phyloP scores from a whole-genome alignment of 2,888 invertebrate genomes.

The Drosophila eohydei region DNA sequence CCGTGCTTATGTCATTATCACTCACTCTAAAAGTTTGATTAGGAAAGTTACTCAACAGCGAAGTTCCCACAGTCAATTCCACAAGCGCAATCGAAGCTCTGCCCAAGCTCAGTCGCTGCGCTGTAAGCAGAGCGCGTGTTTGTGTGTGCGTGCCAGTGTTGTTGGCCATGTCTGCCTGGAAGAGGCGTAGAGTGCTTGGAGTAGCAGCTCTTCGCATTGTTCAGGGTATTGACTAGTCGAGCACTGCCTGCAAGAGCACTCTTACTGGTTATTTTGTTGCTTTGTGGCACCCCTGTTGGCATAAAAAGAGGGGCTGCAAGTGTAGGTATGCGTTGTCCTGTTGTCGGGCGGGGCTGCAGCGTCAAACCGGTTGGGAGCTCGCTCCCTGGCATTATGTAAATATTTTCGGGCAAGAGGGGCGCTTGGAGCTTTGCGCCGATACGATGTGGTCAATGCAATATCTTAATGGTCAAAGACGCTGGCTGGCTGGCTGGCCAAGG shows the following conservation, averaged over 20 bases:
- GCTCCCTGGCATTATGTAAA: slow-evolving; percentile 43
- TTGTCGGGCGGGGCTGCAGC: background rate
- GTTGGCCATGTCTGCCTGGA: too few species aligned
- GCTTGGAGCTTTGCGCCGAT: slow-evolving; percentile 29
- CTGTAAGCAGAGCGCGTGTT: too few species aligned
- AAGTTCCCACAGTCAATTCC: too few species aligned
- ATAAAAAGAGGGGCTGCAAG: slow-evolving; percentile 20
- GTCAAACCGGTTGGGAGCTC: slow-evolving; percentile 30
- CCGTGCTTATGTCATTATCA: too few species aligned
- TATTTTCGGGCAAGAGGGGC: slow-evolving; percentile 10
- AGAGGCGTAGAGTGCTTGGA: too few species aligned
- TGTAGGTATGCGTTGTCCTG: slow-evolving; percentile 7
- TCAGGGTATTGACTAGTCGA: background rate
- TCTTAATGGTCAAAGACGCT: slow-evolving; percentile 70
- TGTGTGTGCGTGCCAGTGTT: too few species aligned
- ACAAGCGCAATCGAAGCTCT: too few species aligned
- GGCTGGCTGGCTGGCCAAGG: slow-evolving; percentile 46
- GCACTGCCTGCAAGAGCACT: background rate
- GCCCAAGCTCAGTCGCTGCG: too few species aligned
- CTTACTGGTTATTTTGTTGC: background rate
- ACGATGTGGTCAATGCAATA: slow-evolving; percentile 54
- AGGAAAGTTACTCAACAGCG: too few species aligned
- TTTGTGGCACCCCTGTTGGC: slow-evolving; percentile 24
- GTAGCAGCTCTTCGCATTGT: background rate
- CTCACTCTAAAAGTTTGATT: too few species aligned